Evolutionary conservation across 2,113 vertebrate genomes (phyloP), one percentile per base, ranked within the genome.

Genomic region (Eleginops maclovinus): DNA sequence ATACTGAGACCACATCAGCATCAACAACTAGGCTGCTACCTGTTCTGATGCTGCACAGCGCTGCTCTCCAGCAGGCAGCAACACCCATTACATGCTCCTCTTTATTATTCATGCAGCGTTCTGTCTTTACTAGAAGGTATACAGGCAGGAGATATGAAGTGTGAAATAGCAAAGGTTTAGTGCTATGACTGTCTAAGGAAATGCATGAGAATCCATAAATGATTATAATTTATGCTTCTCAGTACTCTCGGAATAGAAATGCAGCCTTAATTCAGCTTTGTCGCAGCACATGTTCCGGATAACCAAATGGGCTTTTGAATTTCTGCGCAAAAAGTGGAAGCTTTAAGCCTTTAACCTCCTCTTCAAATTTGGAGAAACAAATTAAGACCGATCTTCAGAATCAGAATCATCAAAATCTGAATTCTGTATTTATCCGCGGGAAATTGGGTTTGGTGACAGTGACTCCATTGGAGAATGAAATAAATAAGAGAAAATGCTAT

Each of bases 1-100:
- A 76, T 26, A 56, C 65, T 28, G 81, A 86, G 85, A 75, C 71
- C 77, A 68, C 81, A 88, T 89, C 89, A 81, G 83, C 81, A 70
- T 82, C 75, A 75, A 54, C 79, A 66, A 70, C 75, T n/a, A 62
- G 58, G 73, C 77, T 64, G 77, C 85, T 89, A 91, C 89, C 85
- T 91, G 87, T 71, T 81, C 60, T 26, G 63, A 58, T 19, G 76
- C 88, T 70, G 68, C 81, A 47, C 79, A 53, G 46, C 70, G 16
- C 55, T 17, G 28, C 67, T 17, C 22, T 2, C 19, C 2, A 8
- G 22, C 76, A 59, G 40, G 47, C 53, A 61, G 60, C 14, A 47
- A 64, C 62, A 58, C 82, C 71, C 31, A 78, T 78, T 83, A 81
- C 84, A 84, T 53, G 72, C 55, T 53, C 66, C 4, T 65, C 74